Conservation (phyloP, 2,797 vertebrate species). For the Platalea minor region DNA sequence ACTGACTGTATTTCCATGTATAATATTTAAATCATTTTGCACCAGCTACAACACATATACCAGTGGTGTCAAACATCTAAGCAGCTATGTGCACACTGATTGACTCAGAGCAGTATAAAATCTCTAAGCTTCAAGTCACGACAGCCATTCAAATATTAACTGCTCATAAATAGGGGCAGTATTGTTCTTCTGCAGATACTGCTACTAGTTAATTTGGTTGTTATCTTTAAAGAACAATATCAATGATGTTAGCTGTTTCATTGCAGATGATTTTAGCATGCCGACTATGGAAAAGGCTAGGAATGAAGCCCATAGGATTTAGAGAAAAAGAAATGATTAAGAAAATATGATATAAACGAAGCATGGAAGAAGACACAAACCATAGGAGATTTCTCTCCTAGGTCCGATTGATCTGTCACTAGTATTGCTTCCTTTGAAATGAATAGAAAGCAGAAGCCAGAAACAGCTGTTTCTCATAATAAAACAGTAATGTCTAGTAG, state of each 20-base stretch:
- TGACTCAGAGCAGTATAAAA: neutral
- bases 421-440: neutral
- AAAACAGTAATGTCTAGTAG: neutral
- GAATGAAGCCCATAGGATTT: neutral
- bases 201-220: neutral
- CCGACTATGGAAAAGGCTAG: neutral
- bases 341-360: neutral
- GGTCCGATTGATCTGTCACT: neutral
- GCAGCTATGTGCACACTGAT: neutral
- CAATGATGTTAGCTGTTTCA: neutral
- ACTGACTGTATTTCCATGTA: neutral
- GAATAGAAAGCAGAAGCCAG: neutral
- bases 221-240: neutral
- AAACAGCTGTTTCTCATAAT: neutral
- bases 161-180: neutral
- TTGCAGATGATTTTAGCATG: neutral
- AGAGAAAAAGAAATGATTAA: neutral
- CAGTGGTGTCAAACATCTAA: neutral
- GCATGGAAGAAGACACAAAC: neutral
- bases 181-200: neutral
- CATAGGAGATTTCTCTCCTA: neutral
- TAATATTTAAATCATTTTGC: conserved; percentile 1
- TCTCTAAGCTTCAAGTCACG: neutral
- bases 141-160: neutral
- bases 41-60: neutral